These are phyloP conservation scores for Gobiocypris rarus DNA, from an alignment of 2,113 vertebrate genomes.

Conservation along the genomic window DNA sequence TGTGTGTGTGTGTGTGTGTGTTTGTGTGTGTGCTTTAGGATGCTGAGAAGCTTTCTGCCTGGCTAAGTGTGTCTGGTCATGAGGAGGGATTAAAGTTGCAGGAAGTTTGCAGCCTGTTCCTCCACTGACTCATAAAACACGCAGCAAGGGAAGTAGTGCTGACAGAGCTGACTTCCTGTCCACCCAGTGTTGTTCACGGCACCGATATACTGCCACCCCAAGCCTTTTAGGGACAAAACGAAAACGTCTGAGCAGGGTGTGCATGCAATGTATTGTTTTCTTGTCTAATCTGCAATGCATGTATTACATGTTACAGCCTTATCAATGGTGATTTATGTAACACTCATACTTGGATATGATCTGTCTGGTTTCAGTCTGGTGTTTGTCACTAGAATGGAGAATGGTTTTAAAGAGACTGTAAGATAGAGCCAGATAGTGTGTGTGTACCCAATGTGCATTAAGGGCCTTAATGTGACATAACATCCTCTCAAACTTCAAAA, in stretches of 20 bases:
- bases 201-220: conserved; percentile 17
- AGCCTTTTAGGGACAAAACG: conserved; percentile 47
- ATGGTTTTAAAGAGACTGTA: conserved; percentile 16
- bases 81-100: conserved; percentile 32
- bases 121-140: conserved; percentile 48
- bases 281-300: not conserved
- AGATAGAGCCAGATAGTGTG: not conserved
- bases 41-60: not conserved
- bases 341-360: not conserved
- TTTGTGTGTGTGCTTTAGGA: not conserved
- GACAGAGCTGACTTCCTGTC: conserved; percentile 48
- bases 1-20: too few species aligned
- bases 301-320: conserved; percentile 1
- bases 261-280: conserved; percentile 33
- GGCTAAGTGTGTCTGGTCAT: conserved; percentile 15
- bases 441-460: not conserved
- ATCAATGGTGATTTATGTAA: conserved; percentile 18
- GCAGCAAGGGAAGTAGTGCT: conserved; percentile 30
- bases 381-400: not conserved
- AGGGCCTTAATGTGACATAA: not conserved
- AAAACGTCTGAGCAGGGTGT: not conserved
- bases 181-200: conserved; percentile 34
- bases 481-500: conserved; percentile 34
- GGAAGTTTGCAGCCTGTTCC: conserved; percentile 50
- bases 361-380: not conserved